Evolutionary conservation across 1,140 invertebrate species (phyloP).

Genomic region (Lycorma delicatula): DNA sequence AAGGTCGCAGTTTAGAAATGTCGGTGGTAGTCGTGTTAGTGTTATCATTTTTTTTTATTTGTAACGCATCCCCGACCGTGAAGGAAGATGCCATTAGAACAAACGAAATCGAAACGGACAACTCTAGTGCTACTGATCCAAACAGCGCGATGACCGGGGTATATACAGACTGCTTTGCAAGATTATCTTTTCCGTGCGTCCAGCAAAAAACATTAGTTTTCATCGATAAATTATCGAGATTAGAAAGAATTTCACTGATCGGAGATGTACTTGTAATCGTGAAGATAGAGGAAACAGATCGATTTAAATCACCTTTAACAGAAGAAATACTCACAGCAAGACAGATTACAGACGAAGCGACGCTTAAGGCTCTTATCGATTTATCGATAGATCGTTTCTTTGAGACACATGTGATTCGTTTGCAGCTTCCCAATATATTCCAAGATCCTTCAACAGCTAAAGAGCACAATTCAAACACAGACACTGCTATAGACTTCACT

Average conservation of each 20-base stretch:
- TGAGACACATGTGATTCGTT: slow-evolving; percentile 26
- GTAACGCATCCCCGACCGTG: too few relatives aligned
- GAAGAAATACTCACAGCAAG: slow-evolving; percentile 3
- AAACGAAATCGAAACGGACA: too few relatives aligned
- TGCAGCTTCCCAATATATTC: slow-evolving; percentile 21
- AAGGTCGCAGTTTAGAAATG: too few relatives aligned
- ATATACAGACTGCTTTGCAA: slow-evolving; percentile 26
- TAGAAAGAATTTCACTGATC: slow-evolving; percentile 24
- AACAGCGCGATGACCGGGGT: slow-evolving; percentile 21
- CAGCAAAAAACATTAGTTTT: slow-evolving; percentile 29
- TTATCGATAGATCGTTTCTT: slow-evolving; percentile 26
- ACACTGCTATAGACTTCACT: slow-evolving; percentile 22
- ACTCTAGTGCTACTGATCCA: too few relatives aligned
- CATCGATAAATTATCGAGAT: slow-evolving; percentile 24
- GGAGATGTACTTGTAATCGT: slow-evolving; percentile 28
- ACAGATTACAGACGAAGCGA: slow-evolving; percentile 9
- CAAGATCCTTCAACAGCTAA: not conserved
- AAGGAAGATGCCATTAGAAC: too few relatives aligned
- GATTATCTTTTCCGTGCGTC: slow-evolving; percentile 27
- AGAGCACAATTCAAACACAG: not conserved
- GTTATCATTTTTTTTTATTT: too few relatives aligned
- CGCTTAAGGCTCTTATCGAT: slow-evolving; percentile 22
- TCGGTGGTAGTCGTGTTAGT: too few relatives aligned
- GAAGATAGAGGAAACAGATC: slow-evolving; percentile 11
- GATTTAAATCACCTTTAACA: not conserved